Conservation (phyloP, 2,113 vertebrate species). For the Antechinus flavipes region DNA sequence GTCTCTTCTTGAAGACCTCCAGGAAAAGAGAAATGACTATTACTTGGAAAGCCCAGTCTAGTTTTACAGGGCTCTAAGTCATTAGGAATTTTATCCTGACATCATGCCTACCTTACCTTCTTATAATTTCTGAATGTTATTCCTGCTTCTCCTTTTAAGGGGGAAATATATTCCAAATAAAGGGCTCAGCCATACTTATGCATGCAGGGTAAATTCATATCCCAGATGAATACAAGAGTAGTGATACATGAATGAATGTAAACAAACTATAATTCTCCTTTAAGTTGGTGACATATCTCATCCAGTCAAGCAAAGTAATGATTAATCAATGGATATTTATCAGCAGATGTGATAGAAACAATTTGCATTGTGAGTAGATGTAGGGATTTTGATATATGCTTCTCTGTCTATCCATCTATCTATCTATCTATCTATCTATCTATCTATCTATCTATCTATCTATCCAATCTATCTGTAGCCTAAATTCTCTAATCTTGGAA, state of each 20-base stretch:
- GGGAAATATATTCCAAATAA: conserved; percentile 45
- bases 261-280: neutral
- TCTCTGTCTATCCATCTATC: too few species aligned
- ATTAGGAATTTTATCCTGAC: neutral
- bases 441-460: too few species aligned
- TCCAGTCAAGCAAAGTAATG: neutral
- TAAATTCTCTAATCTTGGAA: neutral
- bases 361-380: neutral
- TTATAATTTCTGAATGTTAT: neutral
- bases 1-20: neutral
- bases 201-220: conserved; percentile 54
- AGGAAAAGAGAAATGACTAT: neutral
- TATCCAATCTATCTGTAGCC: too few species aligned
- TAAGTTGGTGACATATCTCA: neutral
- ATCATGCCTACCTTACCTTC: neutral
- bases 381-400: neutral
- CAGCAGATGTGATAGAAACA: neutral
- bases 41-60: neutral
- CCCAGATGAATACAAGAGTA: conserved; percentile 59
- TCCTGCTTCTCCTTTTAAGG: neutral
- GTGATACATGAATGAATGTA: neutral
- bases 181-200: conserved; percentile 48
- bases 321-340: neutral
- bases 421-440: too few species aligned
- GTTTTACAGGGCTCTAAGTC: neutral